Conservation (phyloP, 2,888 invertebrate genomes). For the Epirrita christyi region DNA sequence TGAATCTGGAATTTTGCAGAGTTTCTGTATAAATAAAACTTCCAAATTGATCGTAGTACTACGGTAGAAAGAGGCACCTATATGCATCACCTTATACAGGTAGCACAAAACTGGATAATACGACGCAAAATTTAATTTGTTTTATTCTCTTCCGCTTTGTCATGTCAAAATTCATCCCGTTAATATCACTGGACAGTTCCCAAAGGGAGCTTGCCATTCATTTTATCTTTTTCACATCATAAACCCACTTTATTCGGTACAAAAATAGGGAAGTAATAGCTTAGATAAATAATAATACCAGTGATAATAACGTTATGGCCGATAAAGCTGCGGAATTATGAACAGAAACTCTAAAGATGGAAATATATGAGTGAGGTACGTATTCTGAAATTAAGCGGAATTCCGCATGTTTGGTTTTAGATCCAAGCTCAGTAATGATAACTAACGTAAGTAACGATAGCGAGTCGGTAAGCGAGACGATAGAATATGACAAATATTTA, state of each 20-base stretch:
- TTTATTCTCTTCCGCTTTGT: not conserved
- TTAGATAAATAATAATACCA: constrained; percentile 28
- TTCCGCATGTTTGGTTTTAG: not conserved
- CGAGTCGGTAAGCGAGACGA: no score
- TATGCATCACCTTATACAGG: no score
- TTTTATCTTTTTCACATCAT: constrained; percentile 24
- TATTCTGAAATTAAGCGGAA: not conserved
- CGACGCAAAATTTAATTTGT: not conserved
- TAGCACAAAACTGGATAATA: no score
- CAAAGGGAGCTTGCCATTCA: constrained; percentile 2
- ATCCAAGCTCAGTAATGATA: not conserved
- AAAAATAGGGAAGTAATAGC: constrained; percentile 23
- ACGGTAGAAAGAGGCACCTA: no score
- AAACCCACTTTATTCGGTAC: constrained; percentile 22
- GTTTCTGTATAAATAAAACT: not conserved
- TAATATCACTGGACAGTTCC: constrained; percentile 3
- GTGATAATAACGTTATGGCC: constrained; percentile 22
- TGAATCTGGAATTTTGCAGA: no score
- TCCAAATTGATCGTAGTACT: no score
- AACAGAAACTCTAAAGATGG: not conserved
- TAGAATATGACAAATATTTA: no score
- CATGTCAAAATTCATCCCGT: constrained; percentile 4
- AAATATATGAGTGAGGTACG: not conserved
- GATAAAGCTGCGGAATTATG: not conserved
- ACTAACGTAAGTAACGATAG: no score